phyloP scores from a whole-genome alignment of 1,140 invertebrate species.

The Arctopsyche grandis region DNA sequence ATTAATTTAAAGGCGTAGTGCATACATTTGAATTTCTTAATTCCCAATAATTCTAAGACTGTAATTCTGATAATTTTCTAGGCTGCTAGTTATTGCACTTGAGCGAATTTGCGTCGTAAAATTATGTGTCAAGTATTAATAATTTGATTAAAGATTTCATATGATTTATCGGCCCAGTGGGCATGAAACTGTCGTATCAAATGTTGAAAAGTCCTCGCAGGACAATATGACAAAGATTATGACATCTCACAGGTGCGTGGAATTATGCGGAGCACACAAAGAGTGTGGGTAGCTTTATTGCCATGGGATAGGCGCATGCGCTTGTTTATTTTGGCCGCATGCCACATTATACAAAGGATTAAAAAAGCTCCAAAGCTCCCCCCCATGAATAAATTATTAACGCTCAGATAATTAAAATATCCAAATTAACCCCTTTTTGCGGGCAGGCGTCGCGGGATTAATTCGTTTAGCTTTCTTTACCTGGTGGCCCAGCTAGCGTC shows the following conservation, averaged over 20 bases:
- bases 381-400: conserved; percentile 47
- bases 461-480: conserved; percentile 41
- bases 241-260: neutral
- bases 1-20: too few species aligned
- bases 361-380: conserved; percentile 25
- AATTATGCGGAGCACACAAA: neutral
- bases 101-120: too few species aligned
- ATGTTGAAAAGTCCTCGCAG: neutral
- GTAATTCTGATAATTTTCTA: too few species aligned
- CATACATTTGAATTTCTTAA: too few species aligned
- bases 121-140: too few species aligned
- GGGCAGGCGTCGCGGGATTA: conserved; percentile 39
- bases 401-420: conserved; percentile 50
- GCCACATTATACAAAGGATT: conserved; percentile 33
- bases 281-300: neutral
- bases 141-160: too few species aligned
- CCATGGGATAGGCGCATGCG: neutral
- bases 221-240: conserved; percentile 18
- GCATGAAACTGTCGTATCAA: neutral
- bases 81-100: too few species aligned
- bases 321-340: neutral
- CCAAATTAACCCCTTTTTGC: conserved; percentile 48
- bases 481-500: conserved; percentile 1
- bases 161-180: too few species aligned
- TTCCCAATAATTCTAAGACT: too few species aligned